Percentiles rank a stretch among this genome's conserved stretches.
Evolutionary conservation across 2,888 invertebrate species (phyloP).

Genomic region (Hyposoter didymator): DNA sequence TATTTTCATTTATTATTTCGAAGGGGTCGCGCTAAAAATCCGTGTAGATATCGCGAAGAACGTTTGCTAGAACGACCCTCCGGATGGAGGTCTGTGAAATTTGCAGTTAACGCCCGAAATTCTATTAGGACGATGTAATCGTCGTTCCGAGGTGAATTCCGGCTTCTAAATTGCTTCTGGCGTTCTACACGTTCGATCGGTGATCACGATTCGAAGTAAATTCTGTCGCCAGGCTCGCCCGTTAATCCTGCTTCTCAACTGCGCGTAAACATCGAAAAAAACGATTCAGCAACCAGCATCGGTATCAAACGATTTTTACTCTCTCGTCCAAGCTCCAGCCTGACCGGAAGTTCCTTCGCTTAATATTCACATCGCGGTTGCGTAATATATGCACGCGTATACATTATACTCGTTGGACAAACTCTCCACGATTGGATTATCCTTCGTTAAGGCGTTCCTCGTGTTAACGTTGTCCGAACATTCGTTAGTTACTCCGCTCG

Average conservation of each 20-base stretch:
- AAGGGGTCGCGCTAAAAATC: not conserved
- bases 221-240: not conserved
- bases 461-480: slow-evolving; percentile 42
- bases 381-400: slow-evolving; percentile 16
- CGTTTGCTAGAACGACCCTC: slow-evolving; percentile 34
- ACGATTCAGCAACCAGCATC: not conserved
- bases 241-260: not conserved
- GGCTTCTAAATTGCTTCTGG: slow-evolving; percentile 65
- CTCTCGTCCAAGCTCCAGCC: slow-evolving; percentile 24
- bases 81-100: slow-evolving; percentile 62
- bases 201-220: not conserved
- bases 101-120: slow-evolving; percentile 62
- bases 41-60: not conserved
- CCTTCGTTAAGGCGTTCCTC: slow-evolving; percentile 38
- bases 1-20: not conserved
- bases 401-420: slow-evolving; percentile 33
- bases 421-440: slow-evolving; percentile 31
- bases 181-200: slow-evolving; percentile 12
- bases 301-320: slow-evolving; percentile 29
- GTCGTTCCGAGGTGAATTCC: slow-evolving; percentile 56
- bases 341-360: slow-evolving; percentile 39
- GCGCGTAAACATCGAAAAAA: slow-evolving; percentile 1
- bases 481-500: slow-evolving; percentile 45
- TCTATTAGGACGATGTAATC: slow-evolving; percentile 64
- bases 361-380: slow-evolving; percentile 41